Percentiles rank a stretch among this genome's conserved stretches.
These are phyloP conservation scores for Tridacna crocea DNA, from an alignment of 2,888 invertebrate genomes.

Conservation along the genomic window DNA sequence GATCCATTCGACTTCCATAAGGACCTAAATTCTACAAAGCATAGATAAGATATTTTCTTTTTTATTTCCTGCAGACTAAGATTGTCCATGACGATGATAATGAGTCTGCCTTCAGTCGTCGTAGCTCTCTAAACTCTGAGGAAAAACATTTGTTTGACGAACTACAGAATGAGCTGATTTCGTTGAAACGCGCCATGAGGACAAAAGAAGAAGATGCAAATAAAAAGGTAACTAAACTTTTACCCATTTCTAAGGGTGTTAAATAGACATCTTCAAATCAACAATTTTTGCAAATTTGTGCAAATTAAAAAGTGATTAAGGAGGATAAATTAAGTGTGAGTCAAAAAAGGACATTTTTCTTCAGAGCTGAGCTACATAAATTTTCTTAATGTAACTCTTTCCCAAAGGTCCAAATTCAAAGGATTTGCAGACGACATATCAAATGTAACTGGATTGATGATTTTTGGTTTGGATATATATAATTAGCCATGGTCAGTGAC, in stretches of 20 bases:
- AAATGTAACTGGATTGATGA: no score
- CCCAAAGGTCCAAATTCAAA: no score
- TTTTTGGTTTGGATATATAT: no score
- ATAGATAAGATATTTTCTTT: background rate
- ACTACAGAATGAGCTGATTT: slow-evolving; percentile 80
- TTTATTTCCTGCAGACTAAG: slow-evolving; percentile 55
- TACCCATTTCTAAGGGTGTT: background rate
- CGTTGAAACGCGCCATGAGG: slow-evolving; percentile 75
- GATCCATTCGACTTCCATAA: background rate
- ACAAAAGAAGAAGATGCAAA: slow-evolving; percentile 72
- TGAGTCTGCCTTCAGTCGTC: slow-evolving; percentile 66
- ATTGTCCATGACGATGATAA: slow-evolving; percentile 74
- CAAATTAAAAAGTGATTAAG: no score
- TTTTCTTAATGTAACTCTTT: no score
- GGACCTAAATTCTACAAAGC: background rate
- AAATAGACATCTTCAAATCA: background rate
- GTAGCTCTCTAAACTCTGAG: slow-evolving; percentile 79
- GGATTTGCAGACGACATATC: no score
- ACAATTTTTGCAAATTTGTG: no score
- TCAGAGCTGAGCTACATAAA: no score
- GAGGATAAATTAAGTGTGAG: no score
- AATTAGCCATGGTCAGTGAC: no score
- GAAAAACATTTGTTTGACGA: slow-evolving; percentile 82
- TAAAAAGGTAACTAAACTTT: slow-evolving; percentile 65
- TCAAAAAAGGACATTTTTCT: no score